phyloP scores from a whole-genome alignment of 2,113 vertebrate species.

The Pedetes capensis region DNA sequence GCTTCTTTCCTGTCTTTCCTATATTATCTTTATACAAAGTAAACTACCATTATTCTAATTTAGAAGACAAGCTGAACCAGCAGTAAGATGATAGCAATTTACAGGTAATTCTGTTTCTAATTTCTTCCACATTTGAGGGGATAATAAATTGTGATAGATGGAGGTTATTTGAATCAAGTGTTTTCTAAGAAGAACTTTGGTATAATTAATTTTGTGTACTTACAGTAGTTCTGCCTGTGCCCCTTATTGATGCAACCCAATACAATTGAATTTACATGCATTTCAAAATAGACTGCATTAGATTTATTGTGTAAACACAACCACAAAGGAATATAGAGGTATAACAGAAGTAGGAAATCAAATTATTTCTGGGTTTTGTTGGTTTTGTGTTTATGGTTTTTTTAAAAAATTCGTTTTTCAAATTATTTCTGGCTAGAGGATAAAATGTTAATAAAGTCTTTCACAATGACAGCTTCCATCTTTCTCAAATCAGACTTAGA shows the following conservation, averaged over 20 bases:
- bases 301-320: constrained; percentile 41
- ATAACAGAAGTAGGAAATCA: constrained; percentile 47
- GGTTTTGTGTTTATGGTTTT: too few relatives aligned
- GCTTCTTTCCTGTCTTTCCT: constrained; percentile 18
- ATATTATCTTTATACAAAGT: constrained; percentile 34
- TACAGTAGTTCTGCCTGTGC: constrained; percentile 19
- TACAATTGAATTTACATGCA: constrained; percentile 35
- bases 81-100: constrained; percentile 44
- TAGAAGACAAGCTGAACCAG: constrained; percentile 40
- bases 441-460: constrained; percentile 54
- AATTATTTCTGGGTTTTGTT: constrained; percentile 53
- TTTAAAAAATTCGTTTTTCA: too few relatives aligned
- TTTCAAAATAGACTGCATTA: constrained; percentile 45
- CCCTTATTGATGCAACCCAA: constrained; percentile 8
- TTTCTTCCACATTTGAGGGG: constrained; percentile 5
- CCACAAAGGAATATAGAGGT: not conserved
- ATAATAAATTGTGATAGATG: constrained; percentile 29
- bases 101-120: constrained; percentile 44
- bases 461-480: constrained; percentile 33
- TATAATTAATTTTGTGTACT: constrained; percentile 36
- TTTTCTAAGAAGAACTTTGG: constrained; percentile 44
- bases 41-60: constrained; percentile 30
- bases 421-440: constrained; percentile 46
- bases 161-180: constrained; percentile 28
- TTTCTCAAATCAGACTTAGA: constrained; percentile 47